A percentile compares a stretch with the other conserved stretches of the same genome.
Evolutionary conservation across 2,797 vertebrate species (phyloP).

Genomic region (Sorex maritimensis): DNA sequence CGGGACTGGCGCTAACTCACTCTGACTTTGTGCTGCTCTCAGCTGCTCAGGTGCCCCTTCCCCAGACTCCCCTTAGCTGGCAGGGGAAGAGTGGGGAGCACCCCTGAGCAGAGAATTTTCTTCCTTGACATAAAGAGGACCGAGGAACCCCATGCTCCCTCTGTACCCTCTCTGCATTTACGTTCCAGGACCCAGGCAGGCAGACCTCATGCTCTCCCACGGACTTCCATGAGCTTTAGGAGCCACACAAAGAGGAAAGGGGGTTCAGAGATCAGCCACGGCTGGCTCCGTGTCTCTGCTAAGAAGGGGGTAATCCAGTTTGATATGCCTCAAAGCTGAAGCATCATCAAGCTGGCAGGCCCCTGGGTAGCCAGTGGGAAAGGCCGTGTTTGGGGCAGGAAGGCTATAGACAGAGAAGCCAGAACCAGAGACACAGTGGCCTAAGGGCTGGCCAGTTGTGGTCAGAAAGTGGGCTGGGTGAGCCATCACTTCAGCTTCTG

Average conservation of each 20-base stretch:
- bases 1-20: constrained; percentile 84
- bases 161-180: neutral
- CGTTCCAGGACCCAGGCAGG: neutral
- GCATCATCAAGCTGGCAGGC: neutral
- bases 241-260: constrained; percentile 8
- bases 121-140: neutral
- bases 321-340: neutral
- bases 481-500: constrained; percentile 20
- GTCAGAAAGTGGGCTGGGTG: neutral
- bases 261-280: constrained; percentile 6
- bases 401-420: constrained; percentile 12
- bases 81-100: neutral
- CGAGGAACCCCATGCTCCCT: neutral
- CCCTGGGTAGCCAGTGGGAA: neutral
- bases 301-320: neutral
- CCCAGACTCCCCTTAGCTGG: neutral
- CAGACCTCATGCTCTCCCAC: neutral
- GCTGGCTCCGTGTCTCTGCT: constrained; percentile 21
- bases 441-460: neutral
- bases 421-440: neutral
- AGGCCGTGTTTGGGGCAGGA: neutral
- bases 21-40: constrained; percentile 83
- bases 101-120: neutral
- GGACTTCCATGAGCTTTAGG: constrained; percentile 1
- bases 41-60: constrained; percentile 69